These are phyloP conservation scores for Entelurus aequoreus DNA, from an alignment of 2,113 vertebrate genomes.

Conservation along the genomic window DNA sequence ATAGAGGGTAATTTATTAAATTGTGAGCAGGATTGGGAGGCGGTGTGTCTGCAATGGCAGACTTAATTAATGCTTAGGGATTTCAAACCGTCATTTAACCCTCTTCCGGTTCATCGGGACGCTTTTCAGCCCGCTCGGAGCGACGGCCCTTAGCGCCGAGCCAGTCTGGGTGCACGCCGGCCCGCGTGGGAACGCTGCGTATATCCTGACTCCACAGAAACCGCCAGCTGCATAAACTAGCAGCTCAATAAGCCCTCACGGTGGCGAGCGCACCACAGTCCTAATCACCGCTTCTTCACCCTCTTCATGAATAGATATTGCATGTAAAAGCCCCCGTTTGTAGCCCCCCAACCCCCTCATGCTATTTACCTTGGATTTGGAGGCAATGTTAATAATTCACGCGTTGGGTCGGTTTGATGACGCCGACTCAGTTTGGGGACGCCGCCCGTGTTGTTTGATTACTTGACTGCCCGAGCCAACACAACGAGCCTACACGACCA, in stretches of 20 bases:
- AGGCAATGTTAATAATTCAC: conserved; percentile 53
- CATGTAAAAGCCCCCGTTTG: conserved; percentile 26
- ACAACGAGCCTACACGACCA: too few species aligned
- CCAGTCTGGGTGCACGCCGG: background rate
- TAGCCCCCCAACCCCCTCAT: conserved; percentile 42
- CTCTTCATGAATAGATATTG: conserved; percentile 71
- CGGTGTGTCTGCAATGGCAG: conserved; percentile 49
- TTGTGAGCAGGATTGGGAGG: conserved; percentile 37
- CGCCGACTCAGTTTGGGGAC: background rate
- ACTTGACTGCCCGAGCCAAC: background rate
- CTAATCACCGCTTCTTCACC: conserved; percentile 55
- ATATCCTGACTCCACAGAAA: conserved; percentile 36
- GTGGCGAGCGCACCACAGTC: conserved; percentile 33
- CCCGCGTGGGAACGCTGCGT: conserved; percentile 20
- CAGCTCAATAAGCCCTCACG: conserved; percentile 22
- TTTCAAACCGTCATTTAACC: conserved; percentile 57
- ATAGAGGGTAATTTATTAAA: conserved; percentile 55
- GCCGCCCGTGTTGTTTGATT: background rate
- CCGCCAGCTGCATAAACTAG: conserved; percentile 8
- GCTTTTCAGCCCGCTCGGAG: conserved; percentile 15
- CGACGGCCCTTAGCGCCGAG: background rate
- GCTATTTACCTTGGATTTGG: conserved; percentile 53
- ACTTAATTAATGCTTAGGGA: conserved; percentile 58
- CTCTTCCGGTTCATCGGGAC: conserved; percentile 25
- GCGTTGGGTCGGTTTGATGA: conserved; percentile 29